A percentile compares a stretch with the other conserved stretches of the same genome.
Evolutionary conservation across 2,113 vertebrate species (phyloP).

Genomic region (Cyrtonyx montezumae): DNA sequence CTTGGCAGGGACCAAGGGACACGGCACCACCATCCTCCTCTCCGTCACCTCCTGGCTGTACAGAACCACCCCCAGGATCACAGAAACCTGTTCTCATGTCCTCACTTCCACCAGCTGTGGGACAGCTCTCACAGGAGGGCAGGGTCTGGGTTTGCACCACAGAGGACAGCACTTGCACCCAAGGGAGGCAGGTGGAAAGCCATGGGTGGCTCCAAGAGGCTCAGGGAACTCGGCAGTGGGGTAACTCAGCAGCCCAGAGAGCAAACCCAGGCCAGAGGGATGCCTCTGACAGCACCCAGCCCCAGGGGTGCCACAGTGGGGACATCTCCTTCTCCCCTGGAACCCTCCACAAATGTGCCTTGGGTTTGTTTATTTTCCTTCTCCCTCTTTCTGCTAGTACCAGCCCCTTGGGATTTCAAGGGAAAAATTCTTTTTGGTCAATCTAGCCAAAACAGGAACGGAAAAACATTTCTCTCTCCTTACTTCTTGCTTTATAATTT

Average conservation of each 20-base stretch:
- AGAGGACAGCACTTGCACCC: neutral
- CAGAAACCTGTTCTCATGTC: neutral
- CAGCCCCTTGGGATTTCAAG: neutral
- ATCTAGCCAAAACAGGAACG: neutral
- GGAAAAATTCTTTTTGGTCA: neutral
- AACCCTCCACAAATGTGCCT: fast-evolving
- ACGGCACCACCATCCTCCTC: neutral
- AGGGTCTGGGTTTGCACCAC: neutral
- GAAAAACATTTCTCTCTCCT: neutral
- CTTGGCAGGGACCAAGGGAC: neutral
- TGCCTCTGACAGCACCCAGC: neutral
- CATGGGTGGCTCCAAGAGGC: neutral
- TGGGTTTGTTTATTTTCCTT: neutral
- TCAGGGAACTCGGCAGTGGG: too few species aligned
- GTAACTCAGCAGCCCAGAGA: neutral
- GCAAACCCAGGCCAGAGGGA: neutral
- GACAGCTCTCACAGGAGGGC: neutral
- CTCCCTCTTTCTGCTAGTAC: neutral
- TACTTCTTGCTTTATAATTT: neutral
- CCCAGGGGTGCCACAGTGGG: neutral
- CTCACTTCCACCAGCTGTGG: neutral
- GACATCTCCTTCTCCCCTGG: neutral
- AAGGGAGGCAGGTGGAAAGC: neutral
- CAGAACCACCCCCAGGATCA: neutral
- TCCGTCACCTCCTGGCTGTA: neutral